Evolutionary conservation across 2,888 invertebrate genomes (phyloP).

Genomic region (Coelinius sp.): DNA sequence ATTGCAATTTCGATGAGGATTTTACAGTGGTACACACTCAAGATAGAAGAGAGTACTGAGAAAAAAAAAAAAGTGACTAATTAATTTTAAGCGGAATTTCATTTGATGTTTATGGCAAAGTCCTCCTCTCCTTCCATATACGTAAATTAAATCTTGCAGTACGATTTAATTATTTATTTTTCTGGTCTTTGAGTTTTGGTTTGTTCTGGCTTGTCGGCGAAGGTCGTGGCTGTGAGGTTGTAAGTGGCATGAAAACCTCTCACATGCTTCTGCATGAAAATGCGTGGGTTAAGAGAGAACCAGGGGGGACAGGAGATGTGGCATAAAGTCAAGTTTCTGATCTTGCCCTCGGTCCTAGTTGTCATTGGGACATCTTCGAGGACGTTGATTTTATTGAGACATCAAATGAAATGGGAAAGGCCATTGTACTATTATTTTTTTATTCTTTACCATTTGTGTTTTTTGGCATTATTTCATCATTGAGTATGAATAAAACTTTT

Average conservation of each 20-base stretch:
- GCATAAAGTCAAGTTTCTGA: conserved; percentile 27
- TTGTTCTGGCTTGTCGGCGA: too few species aligned
- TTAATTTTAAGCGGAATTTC: background rate
- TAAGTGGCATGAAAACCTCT: conserved; percentile 24
- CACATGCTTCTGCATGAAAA: conserved; percentile 6
- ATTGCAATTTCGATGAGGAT: conserved; percentile 7
- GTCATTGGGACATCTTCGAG: conserved; percentile 3
- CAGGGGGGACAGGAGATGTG: conserved; percentile 17
- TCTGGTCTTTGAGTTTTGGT: conserved; percentile 12
- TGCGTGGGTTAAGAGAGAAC: conserved; percentile 18
- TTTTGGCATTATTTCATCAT: background rate
- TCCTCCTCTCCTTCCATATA: background rate
- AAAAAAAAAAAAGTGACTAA: background rate
- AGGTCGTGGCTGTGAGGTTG: conserved; percentile 18
- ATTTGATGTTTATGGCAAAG: background rate
- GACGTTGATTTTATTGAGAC: conserved; percentile 7
- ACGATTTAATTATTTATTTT: background rate
- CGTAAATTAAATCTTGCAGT: background rate
- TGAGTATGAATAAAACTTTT: background rate
- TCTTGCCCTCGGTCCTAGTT: conserved; percentile 21
- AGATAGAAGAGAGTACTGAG: background rate
- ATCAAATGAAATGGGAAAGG: background rate
- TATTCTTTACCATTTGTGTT: background rate
- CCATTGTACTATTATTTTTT: background rate
- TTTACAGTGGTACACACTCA: background rate